Base-by-base conservation (phyloP, 2,888 invertebrate genomes). In the Parthenolecanium corni region DNA sequence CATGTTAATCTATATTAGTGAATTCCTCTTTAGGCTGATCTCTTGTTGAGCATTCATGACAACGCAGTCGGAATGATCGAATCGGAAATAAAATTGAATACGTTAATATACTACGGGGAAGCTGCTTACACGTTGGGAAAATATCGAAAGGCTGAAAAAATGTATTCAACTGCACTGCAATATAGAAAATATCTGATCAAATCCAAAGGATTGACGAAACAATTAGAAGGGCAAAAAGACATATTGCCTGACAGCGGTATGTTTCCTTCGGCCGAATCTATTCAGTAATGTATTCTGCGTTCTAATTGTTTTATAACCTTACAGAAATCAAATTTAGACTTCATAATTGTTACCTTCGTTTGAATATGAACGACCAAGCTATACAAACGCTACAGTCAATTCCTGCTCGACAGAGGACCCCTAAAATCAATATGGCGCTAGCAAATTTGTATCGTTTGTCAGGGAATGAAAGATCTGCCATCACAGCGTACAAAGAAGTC, bases 401-500 rank as follows among this genome's bases (percentile, higher is more conserved):
- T 62, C 80, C 83, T 21, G 81, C 79, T 0, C 83, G 85, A 70
- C 79, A 81, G 61, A 76, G 88, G 63, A 82, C 82, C 21, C 78
- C 85, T 0, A 84, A 85, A 72, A 79, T 88, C 3, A 86, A 89
- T 70, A 82, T 88, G 80, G 82, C 87, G 12, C 72, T 89, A 58
- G 89, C 84, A 4, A 82, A 83, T 71, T 76, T 89, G 67, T 84
- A 84, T 68, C 80, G 82, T 68, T 80, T 82, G 66, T 78, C 78
- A 63, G 84, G 84, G 12, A 81, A 82, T 75, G 84, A 85, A 68
- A 74, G 83, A 56, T 82, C 84, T 16, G 87, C 87, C 0, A 81
- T 84, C 54, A 78, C 82, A 1, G 82, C 84, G 31, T 89, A 84
- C 71, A 88, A 86, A 72, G 89, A 89, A 75, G 86, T 89, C 11